Evolutionary conservation across 92 coral and sea anemone genomes (phyloP).

Genomic region (Actinostola sp.): DNA sequence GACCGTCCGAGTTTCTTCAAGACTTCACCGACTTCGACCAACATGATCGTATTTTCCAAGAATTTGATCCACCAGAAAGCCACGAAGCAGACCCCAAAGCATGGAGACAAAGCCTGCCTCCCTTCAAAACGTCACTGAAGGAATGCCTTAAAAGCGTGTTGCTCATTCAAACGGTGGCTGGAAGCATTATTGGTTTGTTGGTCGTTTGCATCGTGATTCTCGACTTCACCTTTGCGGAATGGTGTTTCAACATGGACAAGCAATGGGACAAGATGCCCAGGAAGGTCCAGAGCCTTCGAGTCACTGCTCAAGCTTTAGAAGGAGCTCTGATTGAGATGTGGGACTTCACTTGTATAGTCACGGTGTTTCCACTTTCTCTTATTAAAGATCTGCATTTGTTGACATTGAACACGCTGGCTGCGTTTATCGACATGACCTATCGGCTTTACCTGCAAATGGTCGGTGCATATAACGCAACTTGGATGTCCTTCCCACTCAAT

Average conservation of each 20-base stretch:
- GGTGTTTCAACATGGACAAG: constrained; percentile 47
- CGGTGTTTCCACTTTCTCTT: constrained; percentile 44
- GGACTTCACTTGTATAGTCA: constrained; percentile 51
- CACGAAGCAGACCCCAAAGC: constrained; percentile 35
- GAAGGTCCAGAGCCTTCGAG: constrained; percentile 64
- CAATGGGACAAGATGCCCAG: constrained; percentile 54
- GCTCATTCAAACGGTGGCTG: constrained; percentile 43
- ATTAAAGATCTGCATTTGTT: constrained; percentile 57
- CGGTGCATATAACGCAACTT: constrained; percentile 53
- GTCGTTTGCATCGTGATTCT: constrained; percentile 41
- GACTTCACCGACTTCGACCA: constrained; percentile 53
- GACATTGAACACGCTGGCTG: constrained; percentile 63
- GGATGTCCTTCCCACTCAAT: constrained; percentile 73
- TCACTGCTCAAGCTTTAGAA: constrained; percentile 48
- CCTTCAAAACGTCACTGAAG: constrained; percentile 23
- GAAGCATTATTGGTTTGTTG: constrained; percentile 37
- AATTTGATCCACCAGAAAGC: constrained; percentile 49
- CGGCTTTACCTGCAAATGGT: constrained; percentile 54
- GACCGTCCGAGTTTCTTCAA: background rate
- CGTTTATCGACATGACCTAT: constrained; percentile 59
- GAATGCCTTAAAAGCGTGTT: constrained; percentile 34
- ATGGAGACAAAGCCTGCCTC: constrained; percentile 49
- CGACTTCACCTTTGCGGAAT: constrained; percentile 63
- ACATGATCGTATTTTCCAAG: constrained; percentile 57
- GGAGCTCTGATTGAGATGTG: constrained; percentile 59